These are phyloP conservation scores for Cossypha niveicapilla DNA, from an alignment of 2,797 vertebrate genomes.

Conservation along the genomic window DNA sequence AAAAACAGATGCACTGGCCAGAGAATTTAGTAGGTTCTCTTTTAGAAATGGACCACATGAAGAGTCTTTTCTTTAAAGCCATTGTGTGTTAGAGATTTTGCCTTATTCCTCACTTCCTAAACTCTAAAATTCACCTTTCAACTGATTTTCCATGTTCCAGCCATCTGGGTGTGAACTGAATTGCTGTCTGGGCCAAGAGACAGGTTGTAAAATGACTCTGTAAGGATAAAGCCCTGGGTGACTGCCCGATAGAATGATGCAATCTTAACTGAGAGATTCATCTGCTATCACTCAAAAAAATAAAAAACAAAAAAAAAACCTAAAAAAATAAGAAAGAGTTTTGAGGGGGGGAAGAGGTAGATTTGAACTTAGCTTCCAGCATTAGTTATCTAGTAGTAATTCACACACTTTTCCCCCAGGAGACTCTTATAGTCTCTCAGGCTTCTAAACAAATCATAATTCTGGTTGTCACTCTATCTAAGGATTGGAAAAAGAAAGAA, in stretches of 20 bases:
- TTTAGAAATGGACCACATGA: background rate
- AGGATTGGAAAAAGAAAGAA: background rate
- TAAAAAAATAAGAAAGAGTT: background rate
- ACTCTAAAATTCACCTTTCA: slow-evolving; percentile 24
- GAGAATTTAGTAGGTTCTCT: background rate
- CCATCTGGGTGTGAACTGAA: slow-evolving; percentile 48
- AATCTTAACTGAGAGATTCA: slow-evolving; percentile 53
- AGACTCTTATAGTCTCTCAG: slow-evolving; percentile 10
- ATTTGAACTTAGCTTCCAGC: slow-evolving; percentile 31
- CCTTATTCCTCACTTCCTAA: background rate
- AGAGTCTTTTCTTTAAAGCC: background rate
- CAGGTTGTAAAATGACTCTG: slow-evolving; percentile 58
- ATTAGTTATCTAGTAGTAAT: slow-evolving; percentile 25
- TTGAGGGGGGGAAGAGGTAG: background rate
- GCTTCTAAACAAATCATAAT: background rate
- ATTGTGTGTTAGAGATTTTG: background rate
- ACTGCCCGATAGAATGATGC: slow-evolving; percentile 55
- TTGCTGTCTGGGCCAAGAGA: slow-evolving; percentile 43
- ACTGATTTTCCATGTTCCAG: background rate
- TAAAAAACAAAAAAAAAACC: background rate
- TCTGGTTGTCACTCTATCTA: background rate
- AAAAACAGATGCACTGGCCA: background rate
- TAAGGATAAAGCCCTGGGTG: slow-evolving; percentile 64
- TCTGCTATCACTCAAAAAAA: background rate
- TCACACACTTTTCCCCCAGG: background rate